phyloP scores from a whole-genome alignment of 1,140 invertebrate genomes.

The Diabrotica undecimpunctata region DNA sequence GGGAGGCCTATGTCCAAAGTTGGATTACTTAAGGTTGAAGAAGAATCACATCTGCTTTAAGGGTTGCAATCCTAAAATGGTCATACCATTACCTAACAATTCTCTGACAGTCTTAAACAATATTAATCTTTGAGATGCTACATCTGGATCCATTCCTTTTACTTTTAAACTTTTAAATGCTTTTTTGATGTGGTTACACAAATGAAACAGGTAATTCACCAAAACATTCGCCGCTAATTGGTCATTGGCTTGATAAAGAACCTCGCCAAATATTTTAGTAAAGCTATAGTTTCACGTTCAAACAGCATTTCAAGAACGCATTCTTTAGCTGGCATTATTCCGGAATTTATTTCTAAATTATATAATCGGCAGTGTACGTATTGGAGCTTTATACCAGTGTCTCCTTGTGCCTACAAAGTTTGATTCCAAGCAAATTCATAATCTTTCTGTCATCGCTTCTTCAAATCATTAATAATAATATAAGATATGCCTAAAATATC shows the following conservation, averaged over 20 bases:
- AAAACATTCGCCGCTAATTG: slow-evolving; percentile 77
- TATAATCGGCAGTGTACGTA: slow-evolving; percentile 86
- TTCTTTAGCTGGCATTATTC: slow-evolving; percentile 50
- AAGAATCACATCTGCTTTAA: slow-evolving; percentile 79
- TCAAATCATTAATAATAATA: slow-evolving; percentile 85
- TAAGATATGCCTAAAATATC: slow-evolving; percentile 81
- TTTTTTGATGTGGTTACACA: slow-evolving; percentile 70
- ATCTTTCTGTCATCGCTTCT: slow-evolving; percentile 70
- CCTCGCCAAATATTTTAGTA: slow-evolving; percentile 64
- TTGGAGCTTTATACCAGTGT: slow-evolving; percentile 84
- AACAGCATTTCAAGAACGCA: slow-evolving; percentile 58
- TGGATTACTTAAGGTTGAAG: no score
- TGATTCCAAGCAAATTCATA: slow-evolving; percentile 85
- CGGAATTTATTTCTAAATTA: slow-evolving; percentile 67
- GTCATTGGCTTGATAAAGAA: slow-evolving; percentile 60
- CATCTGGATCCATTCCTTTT: slow-evolving; percentile 60
- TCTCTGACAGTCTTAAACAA: slow-evolving; percentile 71
- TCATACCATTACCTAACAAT: slow-evolving; percentile 71
- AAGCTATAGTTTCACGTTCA: slow-evolving; percentile 63
- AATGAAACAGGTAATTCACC: slow-evolving; percentile 75
- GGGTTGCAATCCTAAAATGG: slow-evolving; percentile 76
- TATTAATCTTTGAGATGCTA: slow-evolving; percentile 71
- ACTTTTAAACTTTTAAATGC: slow-evolving; percentile 73
- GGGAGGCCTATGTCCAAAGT: no score
- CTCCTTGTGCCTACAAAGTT: slow-evolving; percentile 67